Evolutionary conservation across 2,113 vertebrate species (phyloP), one percentile per base, ranked within the genome.

Genomic region (Varanus komodoensis): DNA sequence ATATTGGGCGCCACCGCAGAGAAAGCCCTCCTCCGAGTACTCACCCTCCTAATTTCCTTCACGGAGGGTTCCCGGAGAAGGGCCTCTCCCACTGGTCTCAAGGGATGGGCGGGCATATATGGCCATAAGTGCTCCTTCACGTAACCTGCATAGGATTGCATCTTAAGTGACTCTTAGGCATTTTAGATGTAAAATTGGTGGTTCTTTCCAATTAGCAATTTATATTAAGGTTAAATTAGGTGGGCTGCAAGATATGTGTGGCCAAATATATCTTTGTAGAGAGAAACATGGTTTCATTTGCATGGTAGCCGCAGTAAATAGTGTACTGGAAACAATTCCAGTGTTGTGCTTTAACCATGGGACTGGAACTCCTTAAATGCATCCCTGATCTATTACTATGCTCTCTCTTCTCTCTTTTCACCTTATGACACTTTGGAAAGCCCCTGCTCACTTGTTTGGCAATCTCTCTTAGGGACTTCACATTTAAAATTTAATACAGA

Each of bases 341-440:
- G n/a, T 74, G 82, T 19, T 93, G 69, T 64, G 32, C 29, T 0
- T 44, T 85, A 93, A 64, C 29, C 85, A 25, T 12, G 69, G n/a
- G 69, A 0, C 77, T 89, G 0, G 69, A 94, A 94, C 67, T 32
- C 19, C 85, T 94, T 93, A 90, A 90, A 68, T 87, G 88, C 77
- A 86, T 92, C 93, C 95, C 57, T 38, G 89, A 38, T 52, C 90
- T 93, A 91, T 38, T 71, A 29, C 3, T 86, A 90, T 86, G 50
- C 50, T 61, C 86, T 54, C 87, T 67, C 57, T 93, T 67, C 50
- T 69, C 29, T 69, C 0, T 80, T 85, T 85, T 83, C 29, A 44
- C 77, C 34, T 9, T 84, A 69, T 89, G 61, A 88, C 68, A n/a
- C 8, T 83, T 87, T 50, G 86, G 79, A 89, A 92, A 93, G 9